Evolutionary conservation across 2,888 invertebrate species (phyloP).

Genomic region (Acholoe squamosa): DNA sequence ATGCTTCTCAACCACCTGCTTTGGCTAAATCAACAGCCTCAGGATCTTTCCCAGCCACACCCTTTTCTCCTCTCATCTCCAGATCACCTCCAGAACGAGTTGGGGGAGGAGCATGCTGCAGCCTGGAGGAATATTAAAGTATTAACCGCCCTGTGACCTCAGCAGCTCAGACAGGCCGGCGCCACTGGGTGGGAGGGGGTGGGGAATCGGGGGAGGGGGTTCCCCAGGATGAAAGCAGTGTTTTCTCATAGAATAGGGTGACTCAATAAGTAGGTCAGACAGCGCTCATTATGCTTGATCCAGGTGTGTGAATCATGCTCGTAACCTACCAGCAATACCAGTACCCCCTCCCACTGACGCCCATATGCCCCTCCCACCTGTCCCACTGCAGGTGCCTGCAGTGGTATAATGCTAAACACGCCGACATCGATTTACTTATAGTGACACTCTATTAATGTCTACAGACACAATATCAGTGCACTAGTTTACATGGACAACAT

Average conservation of each 20-base stretch:
- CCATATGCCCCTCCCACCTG: constrained; percentile 17
- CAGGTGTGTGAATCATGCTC: constrained; percentile 34
- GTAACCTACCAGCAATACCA: background rate
- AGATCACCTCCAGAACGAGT: background rate
- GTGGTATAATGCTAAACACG: too few species aligned
- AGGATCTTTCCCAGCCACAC: background rate
- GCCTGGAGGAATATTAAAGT: constrained; percentile 22
- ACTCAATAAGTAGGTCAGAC: constrained; percentile 9
- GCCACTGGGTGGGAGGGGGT: background rate
- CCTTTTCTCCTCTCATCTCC: background rate
- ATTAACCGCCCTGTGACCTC: constrained; percentile 14
- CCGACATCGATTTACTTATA: too few species aligned
- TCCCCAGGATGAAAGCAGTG: too few species aligned
- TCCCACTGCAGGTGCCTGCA: background rate
- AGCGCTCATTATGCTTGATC: background rate
- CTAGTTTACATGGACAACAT: too few species aligned
- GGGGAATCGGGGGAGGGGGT: background rate
- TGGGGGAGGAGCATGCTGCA: background rate
- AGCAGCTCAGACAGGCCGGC: background rate
- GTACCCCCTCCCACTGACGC: background rate
- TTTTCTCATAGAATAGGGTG: background rate
- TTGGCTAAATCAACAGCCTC: constrained; percentile 4
- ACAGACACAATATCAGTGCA: too few species aligned
- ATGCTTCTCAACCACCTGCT: background rate
- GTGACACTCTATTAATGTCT: too few species aligned